These are phyloP conservation scores for Xiphorhynchus elegans DNA, from an alignment of 2,113 vertebrate species.

Conservation along the genomic window DNA sequence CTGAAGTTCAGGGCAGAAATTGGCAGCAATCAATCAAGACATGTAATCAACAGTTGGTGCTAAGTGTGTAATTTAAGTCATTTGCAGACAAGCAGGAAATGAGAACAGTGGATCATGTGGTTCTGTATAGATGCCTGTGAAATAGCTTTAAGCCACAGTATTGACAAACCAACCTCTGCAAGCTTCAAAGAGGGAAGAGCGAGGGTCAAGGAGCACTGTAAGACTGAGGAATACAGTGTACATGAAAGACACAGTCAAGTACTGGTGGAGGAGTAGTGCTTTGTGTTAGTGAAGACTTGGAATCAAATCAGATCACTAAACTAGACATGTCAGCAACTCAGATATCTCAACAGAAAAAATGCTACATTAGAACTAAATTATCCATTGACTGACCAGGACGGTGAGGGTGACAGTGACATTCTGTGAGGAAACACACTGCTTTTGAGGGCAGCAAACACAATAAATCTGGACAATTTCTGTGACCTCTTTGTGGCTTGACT, in stretches of 20 bases:
- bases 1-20: background rate
- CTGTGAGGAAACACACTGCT: background rate
- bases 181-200: background rate
- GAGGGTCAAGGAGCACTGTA: background rate
- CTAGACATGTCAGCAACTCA: background rate
- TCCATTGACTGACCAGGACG: background rate
- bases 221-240: background rate
- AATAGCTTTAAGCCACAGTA: background rate
- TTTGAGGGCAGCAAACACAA: background rate
- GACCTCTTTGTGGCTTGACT: background rate
- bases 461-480: background rate
- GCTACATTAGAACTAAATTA: background rate
- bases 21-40: fast-evolving
- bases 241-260: background rate
- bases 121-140: background rate
- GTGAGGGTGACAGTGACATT: background rate
- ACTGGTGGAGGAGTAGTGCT: background rate
- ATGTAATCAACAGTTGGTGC: background rate
- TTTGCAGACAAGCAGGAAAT: background rate
- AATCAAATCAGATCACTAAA: background rate
- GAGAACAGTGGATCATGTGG: fast-evolving
- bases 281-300: background rate
- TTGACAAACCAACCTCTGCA: background rate
- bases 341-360: background rate
- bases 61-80: background rate